Conservation (phyloP, 2,888 invertebrate genomes). For the Phortica magna region DNA sequence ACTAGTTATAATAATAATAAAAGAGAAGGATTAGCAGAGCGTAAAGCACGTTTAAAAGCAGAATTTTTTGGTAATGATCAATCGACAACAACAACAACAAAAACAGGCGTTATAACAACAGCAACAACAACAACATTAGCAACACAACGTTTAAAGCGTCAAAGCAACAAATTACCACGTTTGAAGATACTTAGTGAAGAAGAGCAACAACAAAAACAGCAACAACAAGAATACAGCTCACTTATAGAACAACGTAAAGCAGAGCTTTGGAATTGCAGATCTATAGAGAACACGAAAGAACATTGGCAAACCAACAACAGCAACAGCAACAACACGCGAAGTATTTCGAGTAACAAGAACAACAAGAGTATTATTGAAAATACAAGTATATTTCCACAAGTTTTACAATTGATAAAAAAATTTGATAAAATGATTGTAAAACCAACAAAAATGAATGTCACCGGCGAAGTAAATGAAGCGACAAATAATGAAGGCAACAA, state of each 20-base stretch:
- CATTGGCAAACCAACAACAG: conserved; percentile 30
- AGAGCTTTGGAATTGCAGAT: not conserved
- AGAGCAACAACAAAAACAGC: conserved; percentile 29
- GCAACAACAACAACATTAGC: conserved; percentile 45
- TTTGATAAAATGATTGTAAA: conserved; percentile 63
- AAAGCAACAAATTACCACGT: conserved; percentile 29
- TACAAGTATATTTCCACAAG: conserved; percentile 43
- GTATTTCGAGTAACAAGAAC: conserved; percentile 35
- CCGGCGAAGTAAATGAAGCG: too few relatives aligned
- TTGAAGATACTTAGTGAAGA: conserved; percentile 22
- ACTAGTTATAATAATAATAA: too few relatives aligned
- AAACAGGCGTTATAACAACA: conserved; percentile 24
- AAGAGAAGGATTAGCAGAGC: not conserved
- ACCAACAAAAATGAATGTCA: conserved; percentile 38
- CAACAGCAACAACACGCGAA: conserved; percentile 34
- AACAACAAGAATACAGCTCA: conserved; percentile 10
- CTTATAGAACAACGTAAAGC: conserved; percentile 21
- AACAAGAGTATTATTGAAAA: not conserved
- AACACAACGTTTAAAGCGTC: conserved; percentile 1
- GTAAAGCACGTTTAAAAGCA: conserved; percentile 1
- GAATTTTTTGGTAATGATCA: conserved; percentile 19
- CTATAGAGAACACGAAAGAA: conserved; percentile 13
- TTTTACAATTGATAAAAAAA: conserved; percentile 62
- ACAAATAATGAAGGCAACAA: conserved; percentile 32
- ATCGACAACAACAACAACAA: not conserved